A percentile compares a stretch with the other conserved stretches of the same genome.
phyloP scores from a whole-genome alignment of 2,113 vertebrate species.

The Anser cygnoides region DNA sequence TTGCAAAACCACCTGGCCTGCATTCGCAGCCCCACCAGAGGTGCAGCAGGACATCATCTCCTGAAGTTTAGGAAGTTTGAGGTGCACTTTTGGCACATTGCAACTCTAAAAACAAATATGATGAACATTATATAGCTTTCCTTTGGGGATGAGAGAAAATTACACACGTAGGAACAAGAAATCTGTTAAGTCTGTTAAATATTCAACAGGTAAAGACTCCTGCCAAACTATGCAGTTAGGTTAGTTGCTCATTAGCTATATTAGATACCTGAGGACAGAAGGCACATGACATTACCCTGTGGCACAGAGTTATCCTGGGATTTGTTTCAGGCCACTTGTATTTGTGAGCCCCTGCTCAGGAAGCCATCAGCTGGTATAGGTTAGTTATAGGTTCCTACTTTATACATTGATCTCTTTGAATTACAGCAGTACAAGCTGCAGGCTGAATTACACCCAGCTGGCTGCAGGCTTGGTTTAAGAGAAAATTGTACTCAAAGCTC shows the following conservation, averaged over 20 bases:
- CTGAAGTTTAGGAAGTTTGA: background rate
- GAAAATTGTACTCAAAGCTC: background rate
- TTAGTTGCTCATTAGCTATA: conserved; percentile 36
- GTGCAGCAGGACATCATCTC: background rate
- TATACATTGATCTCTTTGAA: conserved; percentile 8
- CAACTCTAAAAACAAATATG: conserved; percentile 46
- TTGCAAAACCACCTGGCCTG: background rate
- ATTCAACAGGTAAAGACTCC: conserved; percentile 44
- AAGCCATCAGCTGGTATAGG: background rate
- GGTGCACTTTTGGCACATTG: background rate
- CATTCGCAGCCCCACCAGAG: background rate
- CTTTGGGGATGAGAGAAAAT: conserved; percentile 19
- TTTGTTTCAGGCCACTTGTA: conserved; percentile 1
- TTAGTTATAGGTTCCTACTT: background rate
- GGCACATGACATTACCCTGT: background rate
- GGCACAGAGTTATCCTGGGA: background rate
- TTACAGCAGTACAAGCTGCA: background rate
- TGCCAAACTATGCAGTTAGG: conserved; percentile 23
- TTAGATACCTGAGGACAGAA: background rate
- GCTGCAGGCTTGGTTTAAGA: background rate
- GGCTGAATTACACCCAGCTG: conserved; percentile 25
- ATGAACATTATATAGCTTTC: conserved; percentile 10
- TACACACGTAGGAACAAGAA: background rate
- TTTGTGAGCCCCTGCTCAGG: background rate
- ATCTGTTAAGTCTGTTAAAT: conserved; percentile 45